Base-by-base conservation (phyloP, 2,113 vertebrate genomes). In the Cololabis saira region DNA sequence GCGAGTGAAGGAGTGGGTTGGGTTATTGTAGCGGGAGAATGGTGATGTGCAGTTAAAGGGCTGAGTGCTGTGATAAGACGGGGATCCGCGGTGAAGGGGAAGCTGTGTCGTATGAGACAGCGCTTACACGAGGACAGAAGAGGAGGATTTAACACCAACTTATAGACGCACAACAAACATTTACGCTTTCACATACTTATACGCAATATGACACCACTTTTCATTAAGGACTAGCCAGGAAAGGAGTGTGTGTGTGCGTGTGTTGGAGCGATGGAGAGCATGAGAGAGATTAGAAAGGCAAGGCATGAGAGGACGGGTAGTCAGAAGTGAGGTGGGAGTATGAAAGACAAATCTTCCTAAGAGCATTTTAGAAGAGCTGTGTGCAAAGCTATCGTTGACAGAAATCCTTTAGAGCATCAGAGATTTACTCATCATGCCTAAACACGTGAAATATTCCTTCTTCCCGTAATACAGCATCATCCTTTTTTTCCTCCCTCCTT, bases 331-430 rank as follows among this genome's bases (percentile, higher is more conserved):
- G 87, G 89, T 91, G 86, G 87, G 89, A 90, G 85, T 88, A 86
- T 90, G 89, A 89, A 90, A 90, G 87, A 90, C 90, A 89, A 85
- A 92, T 90, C 87, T 90, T 84, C 82, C 87, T 85, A 85, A 87
- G 86, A 89, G 81, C 67, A 27, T 85, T 87, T 84, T 84, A 86
- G 82, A 67, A 67, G 86, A 80, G 89, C 80, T 68, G 52, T 69
- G 73, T 67, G 85, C 81, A 84, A 76, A 85, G 89, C 86, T 78
- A 86, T 83, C 81, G 59, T 78, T 75, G 85, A 90, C 81, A 80
- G 74, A 88, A 89, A 90, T 89, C 87, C 87, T 81, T 88, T 86
- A 73, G 17, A 83, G 80, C 76, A 84, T 90, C 88, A 88, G 81
- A 84, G 77, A 86, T 85, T 78, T 79, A 76, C 85, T 76, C 83